Percentiles rank a stretch among this genome's conserved stretches.
Evolutionary conservation across 2,797 vertebrate genomes (phyloP).

Genomic region (Tarsius wallacei): DNA sequence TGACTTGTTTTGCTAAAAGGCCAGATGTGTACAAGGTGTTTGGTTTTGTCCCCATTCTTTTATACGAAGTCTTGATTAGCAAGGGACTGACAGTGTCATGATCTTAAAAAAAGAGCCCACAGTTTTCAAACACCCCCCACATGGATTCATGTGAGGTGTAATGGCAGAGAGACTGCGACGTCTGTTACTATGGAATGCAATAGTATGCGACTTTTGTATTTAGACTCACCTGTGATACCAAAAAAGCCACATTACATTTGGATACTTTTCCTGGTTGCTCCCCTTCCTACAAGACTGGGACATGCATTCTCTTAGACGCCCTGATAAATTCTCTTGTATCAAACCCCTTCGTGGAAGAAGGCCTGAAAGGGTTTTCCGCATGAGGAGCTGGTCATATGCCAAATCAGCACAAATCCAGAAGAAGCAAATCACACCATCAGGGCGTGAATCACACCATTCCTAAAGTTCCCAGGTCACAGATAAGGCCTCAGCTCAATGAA

Average conservation of each 20-base stretch:
- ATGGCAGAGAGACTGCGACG: too few relatives aligned
- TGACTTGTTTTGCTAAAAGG: slow-evolving; percentile 12
- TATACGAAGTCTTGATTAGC: not conserved
- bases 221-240: not conserved
- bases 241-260: not conserved
- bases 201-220: not conserved
- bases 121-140: too few relatives aligned
- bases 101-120: too few relatives aligned
- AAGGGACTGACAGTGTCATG: too few relatives aligned
- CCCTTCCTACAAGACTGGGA: not conserved
- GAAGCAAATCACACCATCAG: too few relatives aligned
- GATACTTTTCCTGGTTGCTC: not conserved
- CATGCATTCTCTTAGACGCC: not conserved
- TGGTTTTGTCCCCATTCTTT: slow-evolving; percentile 4
- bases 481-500: not conserved
- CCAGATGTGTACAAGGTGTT: not conserved
- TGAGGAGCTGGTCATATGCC: not conserved
- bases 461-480: not conserved
- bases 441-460: not conserved
- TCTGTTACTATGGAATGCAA: too few relatives aligned
- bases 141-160: too few relatives aligned
- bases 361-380: slow-evolving; percentile 10
- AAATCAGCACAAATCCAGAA: too few relatives aligned
- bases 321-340: not conserved
- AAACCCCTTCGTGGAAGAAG: not conserved